Conservation (phyloP, 2,797 vertebrate species). For the Uromys caudimaculatus region DNA sequence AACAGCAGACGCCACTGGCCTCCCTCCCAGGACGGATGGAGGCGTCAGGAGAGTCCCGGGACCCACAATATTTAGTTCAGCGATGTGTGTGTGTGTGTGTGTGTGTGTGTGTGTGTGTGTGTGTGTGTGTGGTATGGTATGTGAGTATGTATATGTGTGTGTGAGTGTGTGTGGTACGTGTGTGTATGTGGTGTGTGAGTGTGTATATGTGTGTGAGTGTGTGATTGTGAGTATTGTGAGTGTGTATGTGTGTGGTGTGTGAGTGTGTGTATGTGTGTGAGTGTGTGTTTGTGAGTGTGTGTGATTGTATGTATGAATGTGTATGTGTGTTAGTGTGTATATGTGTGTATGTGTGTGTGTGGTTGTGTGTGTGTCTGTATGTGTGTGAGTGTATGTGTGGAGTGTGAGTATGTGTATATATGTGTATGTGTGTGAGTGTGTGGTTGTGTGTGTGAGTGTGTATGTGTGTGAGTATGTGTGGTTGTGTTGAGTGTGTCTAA, state of each 20-base stretch:
- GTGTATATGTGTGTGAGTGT: neutral
- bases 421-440: neutral
- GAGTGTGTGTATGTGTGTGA: neutral
- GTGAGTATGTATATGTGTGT: neutral
- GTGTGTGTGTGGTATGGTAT: neutral
- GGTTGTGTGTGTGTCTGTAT: too few relatives aligned
- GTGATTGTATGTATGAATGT: too few relatives aligned
- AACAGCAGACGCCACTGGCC: neutral
- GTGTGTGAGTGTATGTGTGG: too few relatives aligned
- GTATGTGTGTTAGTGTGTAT: too few relatives aligned
- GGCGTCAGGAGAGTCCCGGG: neutral
- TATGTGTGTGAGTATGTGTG: too few relatives aligned
- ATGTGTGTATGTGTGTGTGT: too few relatives aligned
- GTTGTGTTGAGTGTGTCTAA: neutral
- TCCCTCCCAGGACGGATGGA: neutral
- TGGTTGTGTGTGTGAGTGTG: too few relatives aligned
- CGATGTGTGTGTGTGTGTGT: neutral
- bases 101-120: neutral
- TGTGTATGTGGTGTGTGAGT: neutral
- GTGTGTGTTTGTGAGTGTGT: too few relatives aligned
- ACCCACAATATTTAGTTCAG: neutral
- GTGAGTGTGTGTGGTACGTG: neutral
- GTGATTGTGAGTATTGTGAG: too few relatives aligned
- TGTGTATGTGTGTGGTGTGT: too few relatives aligned
- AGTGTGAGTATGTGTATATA: neutral